These are phyloP conservation scores for Pemphigus obesinymphae DNA, from an alignment of 1,140 invertebrate species.

Conservation along the genomic window DNA sequence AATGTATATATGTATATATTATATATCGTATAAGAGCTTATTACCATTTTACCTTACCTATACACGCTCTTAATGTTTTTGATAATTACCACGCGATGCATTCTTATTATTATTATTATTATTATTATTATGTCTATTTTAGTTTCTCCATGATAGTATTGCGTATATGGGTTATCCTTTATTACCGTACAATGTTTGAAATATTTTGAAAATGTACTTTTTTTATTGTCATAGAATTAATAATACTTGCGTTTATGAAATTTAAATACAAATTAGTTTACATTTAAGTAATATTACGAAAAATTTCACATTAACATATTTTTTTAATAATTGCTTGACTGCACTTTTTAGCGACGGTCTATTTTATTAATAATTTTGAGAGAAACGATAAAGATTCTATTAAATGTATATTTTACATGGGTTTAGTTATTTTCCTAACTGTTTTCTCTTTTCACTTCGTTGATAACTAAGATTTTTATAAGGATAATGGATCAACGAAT, in stretches of 20 bases:
- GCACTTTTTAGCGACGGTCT: not conserved
- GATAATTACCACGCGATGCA: not conserved
- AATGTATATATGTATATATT: not conserved
- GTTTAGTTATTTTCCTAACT: not conserved
- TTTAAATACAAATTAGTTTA: not conserved
- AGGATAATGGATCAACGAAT: not conserved
- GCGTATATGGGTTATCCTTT: too few relatives aligned
- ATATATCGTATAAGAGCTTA: not conserved
- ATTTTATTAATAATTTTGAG: not conserved
- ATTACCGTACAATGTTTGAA: too few relatives aligned
- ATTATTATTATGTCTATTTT: not conserved
- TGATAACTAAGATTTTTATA: not conserved
- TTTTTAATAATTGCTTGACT: not conserved
- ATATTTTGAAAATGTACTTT: too few relatives aligned
- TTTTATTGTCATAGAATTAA: too few relatives aligned
- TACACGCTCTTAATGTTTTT: not conserved
- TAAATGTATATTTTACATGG: not conserved
- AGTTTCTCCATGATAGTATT: too few relatives aligned
- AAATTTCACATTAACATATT: not conserved
- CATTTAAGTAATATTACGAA: not conserved
- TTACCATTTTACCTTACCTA: not conserved
- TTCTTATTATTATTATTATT: too few relatives aligned
- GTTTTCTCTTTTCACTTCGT: conserved; percentile 25
- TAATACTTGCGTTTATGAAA: too few relatives aligned
- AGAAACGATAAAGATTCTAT: not conserved